Percentiles rank a stretch among this genome's conserved stretches.
phyloP scores from a whole-genome alignment of 1,140 invertebrate genomes.

The Zaprionus africanus region DNA sequence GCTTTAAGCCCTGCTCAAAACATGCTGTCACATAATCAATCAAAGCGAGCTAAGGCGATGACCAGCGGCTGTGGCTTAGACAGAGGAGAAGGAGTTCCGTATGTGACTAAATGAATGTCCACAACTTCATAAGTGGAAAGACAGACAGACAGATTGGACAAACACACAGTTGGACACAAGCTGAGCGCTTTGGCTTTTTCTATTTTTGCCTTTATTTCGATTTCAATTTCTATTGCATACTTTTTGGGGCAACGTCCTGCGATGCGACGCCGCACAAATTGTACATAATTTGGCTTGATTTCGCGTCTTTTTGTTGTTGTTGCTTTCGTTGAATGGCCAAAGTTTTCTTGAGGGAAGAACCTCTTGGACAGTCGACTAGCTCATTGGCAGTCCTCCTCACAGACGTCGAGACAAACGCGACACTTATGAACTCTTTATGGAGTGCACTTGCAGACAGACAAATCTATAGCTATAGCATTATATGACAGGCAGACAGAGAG shows the following conservation, averaged over 20 bases:
- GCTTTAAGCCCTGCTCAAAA: constrained; percentile 68
- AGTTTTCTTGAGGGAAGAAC: constrained; percentile 47
- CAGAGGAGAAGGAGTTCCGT: constrained; percentile 8
- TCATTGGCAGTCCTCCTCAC: constrained; percentile 17
- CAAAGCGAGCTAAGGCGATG: constrained; percentile 41
- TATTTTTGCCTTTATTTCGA: constrained; percentile 63
- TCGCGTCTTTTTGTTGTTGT: constrained; percentile 48
- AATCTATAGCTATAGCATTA: not conserved
- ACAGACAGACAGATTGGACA: constrained; percentile 32
- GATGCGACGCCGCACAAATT: constrained; percentile 59
- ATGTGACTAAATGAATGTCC: constrained; percentile 71
- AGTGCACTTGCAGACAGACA: constrained; percentile 46
- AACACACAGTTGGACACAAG: not conserved
- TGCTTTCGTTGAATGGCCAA: constrained; percentile 40
- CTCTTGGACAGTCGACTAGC: constrained; percentile 20
- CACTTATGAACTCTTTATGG: constrained; percentile 68
- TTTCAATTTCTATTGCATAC: constrained; percentile 63
- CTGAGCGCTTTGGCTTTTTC: constrained; percentile 11
- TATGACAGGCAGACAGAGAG: constrained; percentile 17
- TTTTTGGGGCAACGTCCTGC: constrained; percentile 80
- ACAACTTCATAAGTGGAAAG: not conserved
- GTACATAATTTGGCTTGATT: constrained; percentile 79
- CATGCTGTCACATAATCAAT: constrained; percentile 66
- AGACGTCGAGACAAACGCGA: constrained; percentile 54
- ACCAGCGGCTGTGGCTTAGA: constrained; percentile 35